Conservation (phyloP, 2,113 vertebrate species). For the Circaetus cinerascens region DNA sequence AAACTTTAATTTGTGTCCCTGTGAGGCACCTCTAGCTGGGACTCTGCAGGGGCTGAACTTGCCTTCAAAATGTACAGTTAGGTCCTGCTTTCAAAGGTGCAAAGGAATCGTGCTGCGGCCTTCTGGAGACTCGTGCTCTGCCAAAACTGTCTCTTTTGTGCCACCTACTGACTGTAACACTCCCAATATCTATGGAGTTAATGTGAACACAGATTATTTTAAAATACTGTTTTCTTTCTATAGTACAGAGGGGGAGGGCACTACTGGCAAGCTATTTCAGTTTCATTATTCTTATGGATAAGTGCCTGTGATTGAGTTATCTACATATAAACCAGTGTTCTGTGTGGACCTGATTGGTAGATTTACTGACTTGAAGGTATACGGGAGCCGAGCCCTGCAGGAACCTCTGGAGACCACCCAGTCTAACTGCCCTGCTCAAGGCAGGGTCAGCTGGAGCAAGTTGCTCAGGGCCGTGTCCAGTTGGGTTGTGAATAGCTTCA, state of each 20-base stretch:
- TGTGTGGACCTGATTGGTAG: neutral
- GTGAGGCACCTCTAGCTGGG: neutral
- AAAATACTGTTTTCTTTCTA: neutral
- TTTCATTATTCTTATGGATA: neutral
- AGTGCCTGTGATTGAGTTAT: neutral
- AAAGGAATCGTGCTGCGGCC: neutral
- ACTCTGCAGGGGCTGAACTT: neutral
- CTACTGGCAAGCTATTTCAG: neutral
- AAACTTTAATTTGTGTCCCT: neutral
- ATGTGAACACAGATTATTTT: neutral
- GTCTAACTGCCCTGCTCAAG: neutral
- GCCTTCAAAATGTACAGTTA: fast-evolving
- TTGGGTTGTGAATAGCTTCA: neutral
- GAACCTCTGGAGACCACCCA: neutral
- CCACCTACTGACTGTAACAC: neutral
- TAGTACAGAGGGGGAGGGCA: no score
- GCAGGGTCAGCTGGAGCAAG: neutral
- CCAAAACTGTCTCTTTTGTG: neutral
- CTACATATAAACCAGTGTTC: neutral
- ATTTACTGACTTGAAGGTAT: neutral
- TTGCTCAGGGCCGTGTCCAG: neutral
- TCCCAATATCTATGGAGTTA: fast-evolving
- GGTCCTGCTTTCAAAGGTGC: no score
- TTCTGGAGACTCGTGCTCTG: neutral
- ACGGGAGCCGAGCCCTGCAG: neutral